phyloP scores from a whole-genome alignment of 2,888 invertebrate species.

The Dolichomitus sp. region DNA sequence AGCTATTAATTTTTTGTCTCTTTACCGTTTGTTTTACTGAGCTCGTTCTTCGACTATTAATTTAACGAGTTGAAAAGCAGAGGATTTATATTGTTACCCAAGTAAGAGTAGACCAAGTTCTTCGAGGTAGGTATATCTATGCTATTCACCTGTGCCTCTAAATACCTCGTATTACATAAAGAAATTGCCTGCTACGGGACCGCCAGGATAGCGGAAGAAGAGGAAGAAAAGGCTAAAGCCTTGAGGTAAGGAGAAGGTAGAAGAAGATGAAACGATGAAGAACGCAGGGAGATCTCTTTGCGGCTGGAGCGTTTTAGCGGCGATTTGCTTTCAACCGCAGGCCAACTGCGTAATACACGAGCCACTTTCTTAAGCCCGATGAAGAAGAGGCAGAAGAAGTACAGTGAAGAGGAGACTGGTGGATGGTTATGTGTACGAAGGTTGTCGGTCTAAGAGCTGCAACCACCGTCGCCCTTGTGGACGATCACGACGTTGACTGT shows the following conservation, averaged over 20 bases:
- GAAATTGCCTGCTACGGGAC: conserved; percentile 36
- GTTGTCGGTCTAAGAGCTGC: conserved; percentile 17
- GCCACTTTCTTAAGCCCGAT: conserved; percentile 79
- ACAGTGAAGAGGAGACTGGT: conserved; percentile 34
- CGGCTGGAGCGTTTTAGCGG: conserved; percentile 82
- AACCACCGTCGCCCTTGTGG: conserved; percentile 57
- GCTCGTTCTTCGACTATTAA: conserved; percentile 10
- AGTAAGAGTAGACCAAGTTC: conserved; percentile 7
- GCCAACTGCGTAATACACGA: conserved; percentile 80
- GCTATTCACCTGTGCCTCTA: conserved; percentile 24
- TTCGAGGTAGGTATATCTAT: conserved; percentile 16
- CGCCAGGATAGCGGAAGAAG: conserved; percentile 59
- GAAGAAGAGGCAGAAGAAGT: conserved; percentile 51
- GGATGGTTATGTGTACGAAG: conserved; percentile 22
- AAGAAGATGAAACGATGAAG: conserved; percentile 18
- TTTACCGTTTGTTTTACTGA: background rate
- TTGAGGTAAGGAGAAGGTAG: conserved; percentile 50
- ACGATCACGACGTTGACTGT: conserved; percentile 33
- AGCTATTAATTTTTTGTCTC: conserved; percentile 8
- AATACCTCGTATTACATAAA: conserved; percentile 36
- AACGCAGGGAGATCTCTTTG: conserved; percentile 69
- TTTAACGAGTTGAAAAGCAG: conserved; percentile 37
- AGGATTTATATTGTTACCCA: background rate
- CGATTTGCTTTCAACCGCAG: conserved; percentile 84
- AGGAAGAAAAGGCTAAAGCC: conserved; percentile 5